phyloP scores from a whole-genome alignment of 2,113 vertebrate species.

The Panthera leo region DNA sequence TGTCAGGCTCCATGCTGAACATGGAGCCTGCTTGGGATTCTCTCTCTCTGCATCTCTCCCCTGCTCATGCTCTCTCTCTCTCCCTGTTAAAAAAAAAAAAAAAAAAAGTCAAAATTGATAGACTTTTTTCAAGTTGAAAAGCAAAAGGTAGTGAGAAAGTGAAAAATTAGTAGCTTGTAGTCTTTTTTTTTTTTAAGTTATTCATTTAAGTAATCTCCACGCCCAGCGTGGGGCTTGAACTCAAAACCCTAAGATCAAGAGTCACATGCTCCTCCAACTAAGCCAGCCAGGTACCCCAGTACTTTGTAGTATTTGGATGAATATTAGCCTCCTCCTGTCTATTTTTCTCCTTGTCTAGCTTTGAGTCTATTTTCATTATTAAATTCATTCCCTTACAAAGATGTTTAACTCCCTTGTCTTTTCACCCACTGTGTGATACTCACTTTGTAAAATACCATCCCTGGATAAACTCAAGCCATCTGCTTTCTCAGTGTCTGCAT shows the following conservation, averaged over 20 bases:
- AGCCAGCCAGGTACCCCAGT: neutral
- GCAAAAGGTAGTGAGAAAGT: neutral
- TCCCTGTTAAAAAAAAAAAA: too few relatives aligned
- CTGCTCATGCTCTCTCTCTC: too few relatives aligned
- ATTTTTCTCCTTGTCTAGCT: neutral
- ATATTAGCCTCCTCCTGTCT: neutral
- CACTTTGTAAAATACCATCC: neutral
- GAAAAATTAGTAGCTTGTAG: slow-evolving; percentile 18
- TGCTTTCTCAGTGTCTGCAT: neutral
- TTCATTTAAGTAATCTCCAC: neutral
- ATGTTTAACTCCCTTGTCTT: neutral
- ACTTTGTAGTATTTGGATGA: neutral
- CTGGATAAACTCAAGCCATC: neutral
- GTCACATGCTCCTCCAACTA: neutral
- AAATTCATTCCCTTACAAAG: neutral
- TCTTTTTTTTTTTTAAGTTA: neutral
- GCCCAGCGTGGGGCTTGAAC: neutral
- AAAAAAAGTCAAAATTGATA: neutral
- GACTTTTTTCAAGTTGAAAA: slow-evolving; percentile 30
- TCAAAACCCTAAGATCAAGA: neutral
- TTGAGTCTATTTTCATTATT: neutral
- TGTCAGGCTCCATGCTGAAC: too few relatives aligned
- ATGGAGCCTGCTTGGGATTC: too few relatives aligned
- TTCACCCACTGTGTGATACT: neutral
- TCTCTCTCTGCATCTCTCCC: too few relatives aligned